Evolutionary conservation across 1,140 invertebrate genomes (phyloP).

Genomic region (Phenacoccus solenopsis): DNA sequence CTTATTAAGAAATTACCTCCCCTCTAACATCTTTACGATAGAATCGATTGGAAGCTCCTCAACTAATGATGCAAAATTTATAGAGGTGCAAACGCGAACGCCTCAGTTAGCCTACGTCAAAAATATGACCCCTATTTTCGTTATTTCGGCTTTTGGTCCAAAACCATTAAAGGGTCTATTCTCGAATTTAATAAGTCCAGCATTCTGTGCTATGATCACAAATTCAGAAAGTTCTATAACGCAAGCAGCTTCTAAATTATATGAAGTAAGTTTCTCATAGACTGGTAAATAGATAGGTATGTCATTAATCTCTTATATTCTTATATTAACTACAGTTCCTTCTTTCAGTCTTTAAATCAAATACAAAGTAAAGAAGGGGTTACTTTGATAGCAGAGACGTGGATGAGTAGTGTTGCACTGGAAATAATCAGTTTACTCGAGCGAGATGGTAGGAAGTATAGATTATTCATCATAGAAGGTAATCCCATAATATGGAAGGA

Average conservation of each 20-base stretch:
- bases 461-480: neutral
- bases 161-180: neutral
- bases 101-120: conserved; percentile 9
- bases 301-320: neutral
- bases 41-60: neutral
- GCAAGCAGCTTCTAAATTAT: neutral
- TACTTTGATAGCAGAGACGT: neutral
- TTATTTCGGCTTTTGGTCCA: conserved; percentile 21
- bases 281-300: neutral
- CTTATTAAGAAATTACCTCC: neutral
- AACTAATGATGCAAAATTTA: neutral
- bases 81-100: conserved; percentile 19
- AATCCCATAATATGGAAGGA: neutral
- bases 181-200: conserved; percentile 8
- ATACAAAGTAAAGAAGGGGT: neutral
- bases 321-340: neutral
- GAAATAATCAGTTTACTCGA: neutral
- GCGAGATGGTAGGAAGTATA: neutral
- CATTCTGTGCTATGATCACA: conserved; percentile 16
- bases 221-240: conserved; percentile 8
- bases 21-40: neutral
- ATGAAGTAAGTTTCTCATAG: neutral
- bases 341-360: neutral
- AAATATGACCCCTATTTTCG: conserved; percentile 20
- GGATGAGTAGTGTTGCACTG: neutral